Percentiles rank a stretch among this genome's conserved stretches.
Evolutionary conservation across 2,888 invertebrate genomes (phyloP).

Genomic region (Bellardia bayeri): DNA sequence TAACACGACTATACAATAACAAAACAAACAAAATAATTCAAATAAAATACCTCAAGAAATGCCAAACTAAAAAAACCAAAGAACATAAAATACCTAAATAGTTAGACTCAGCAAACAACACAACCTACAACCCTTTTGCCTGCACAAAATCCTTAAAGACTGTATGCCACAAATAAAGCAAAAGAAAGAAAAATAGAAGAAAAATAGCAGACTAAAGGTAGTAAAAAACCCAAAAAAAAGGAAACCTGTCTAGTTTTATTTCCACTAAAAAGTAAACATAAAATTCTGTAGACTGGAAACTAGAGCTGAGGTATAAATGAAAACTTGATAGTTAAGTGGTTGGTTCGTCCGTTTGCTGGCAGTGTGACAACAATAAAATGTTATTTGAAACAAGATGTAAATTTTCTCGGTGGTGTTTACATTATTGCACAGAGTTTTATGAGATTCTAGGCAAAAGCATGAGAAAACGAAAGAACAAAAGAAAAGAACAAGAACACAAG

Average conservation of each 20-base stretch:
- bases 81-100: background rate
- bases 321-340: conserved; percentile 53
- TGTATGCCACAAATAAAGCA: background rate
- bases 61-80: conserved; percentile 12
- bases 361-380: background rate
- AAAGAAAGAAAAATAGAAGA: conserved; percentile 14
- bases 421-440: conserved; percentile 40
- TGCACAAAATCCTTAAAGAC: conserved; percentile 34
- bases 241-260: conserved; percentile 44
- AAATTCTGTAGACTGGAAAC: conserved; percentile 55
- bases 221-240: background rate
- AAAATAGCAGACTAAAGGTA: background rate
- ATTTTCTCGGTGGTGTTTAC: conserved; percentile 40
- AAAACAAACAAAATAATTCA: conserved; percentile 50
- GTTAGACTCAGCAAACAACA: background rate
- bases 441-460: background rate
- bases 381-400: conserved; percentile 8
- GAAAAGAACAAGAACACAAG: conserved; percentile 44
- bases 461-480: conserved; percentile 51
- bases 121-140: conserved; percentile 2
- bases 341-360: background rate
- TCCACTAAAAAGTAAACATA: conserved; percentile 1
- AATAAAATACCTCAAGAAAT: conserved; percentile 30
- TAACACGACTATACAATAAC: conserved; percentile 12
- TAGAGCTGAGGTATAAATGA: conserved; percentile 37